Percentiles rank a stretch among this genome's conserved stretches.
Conservation (phyloP, 1,140 invertebrate genomes). For the Littorina saxatilis region DNA sequence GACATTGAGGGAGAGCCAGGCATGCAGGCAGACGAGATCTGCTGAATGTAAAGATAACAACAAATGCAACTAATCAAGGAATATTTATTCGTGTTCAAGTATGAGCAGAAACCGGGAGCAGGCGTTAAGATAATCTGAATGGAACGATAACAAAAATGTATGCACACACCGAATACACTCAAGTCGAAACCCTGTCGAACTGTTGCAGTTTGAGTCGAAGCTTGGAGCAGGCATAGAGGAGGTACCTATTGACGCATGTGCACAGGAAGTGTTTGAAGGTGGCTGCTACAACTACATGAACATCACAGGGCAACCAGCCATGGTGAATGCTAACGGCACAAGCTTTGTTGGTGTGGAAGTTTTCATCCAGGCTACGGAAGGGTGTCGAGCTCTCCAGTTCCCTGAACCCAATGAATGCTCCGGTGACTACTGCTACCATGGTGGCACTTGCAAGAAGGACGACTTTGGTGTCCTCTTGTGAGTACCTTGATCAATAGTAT, state of each 20-base stretch:
- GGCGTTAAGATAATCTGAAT: too few relatives aligned
- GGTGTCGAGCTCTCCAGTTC: conserved; percentile 65
- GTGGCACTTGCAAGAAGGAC: conserved; percentile 87
- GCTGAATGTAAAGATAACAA: too few relatives aligned
- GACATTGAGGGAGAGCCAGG: too few relatives aligned
- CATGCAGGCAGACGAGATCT: too few relatives aligned
- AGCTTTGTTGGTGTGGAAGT: conserved; percentile 95
- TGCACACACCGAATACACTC: too few relatives aligned
- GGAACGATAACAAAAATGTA: too few relatives aligned
- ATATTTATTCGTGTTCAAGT: too few relatives aligned
- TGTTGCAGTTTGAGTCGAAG: conserved; percentile 87
- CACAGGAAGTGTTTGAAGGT: conserved; percentile 93
- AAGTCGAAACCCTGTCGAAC: conserved; percentile 23
- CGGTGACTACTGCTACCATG: conserved; percentile 94
- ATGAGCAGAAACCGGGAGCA: too few relatives aligned
- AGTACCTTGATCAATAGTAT: too few relatives aligned
- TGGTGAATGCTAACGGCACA: conserved; percentile 98
- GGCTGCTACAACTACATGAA: conserved; percentile 95
- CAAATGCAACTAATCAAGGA: too few relatives aligned
- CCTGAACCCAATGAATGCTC: conserved; percentile 82
- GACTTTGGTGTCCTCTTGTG: conserved; percentile 88
- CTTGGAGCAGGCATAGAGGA: conserved; percentile 97
- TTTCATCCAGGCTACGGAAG: conserved; percentile 91
- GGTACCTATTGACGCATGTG: conserved; percentile 98
- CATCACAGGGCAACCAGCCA: conserved; percentile 88